Evolutionary conservation across 2,888 invertebrate genomes (phyloP).

Genomic region (Cynaeus angustus): DNA sequence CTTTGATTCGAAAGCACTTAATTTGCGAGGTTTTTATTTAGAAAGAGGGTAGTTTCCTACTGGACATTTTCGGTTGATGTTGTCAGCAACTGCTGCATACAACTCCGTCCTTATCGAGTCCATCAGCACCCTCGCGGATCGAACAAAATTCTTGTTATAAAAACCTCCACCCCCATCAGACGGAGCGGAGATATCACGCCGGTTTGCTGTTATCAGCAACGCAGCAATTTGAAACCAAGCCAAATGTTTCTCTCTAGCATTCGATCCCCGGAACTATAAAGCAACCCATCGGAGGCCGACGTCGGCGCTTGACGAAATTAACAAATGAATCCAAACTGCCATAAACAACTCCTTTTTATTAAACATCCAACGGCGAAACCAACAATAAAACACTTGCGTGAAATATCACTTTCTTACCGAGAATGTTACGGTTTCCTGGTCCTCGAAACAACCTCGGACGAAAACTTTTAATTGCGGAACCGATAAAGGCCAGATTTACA

Average conservation of each 20-base stretch:
- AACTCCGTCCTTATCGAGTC: conserved; percentile 54
- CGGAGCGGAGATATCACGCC: conserved; percentile 59
- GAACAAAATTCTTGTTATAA: conserved; percentile 62
- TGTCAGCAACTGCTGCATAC: conserved; percentile 58
- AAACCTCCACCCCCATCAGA: conserved; percentile 57
- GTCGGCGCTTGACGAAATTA: conserved; percentile 46
- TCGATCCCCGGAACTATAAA: conserved; percentile 38
- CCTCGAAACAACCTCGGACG: conserved; percentile 20
- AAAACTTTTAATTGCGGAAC: conserved; percentile 36
- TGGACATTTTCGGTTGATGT: conserved; percentile 54
- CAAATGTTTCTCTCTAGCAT: conserved; percentile 52
- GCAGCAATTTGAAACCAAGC: conserved; percentile 58
- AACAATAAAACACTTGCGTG: conserved; percentile 41
- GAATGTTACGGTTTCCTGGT: conserved; percentile 25
- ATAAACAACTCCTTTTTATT: conserved; percentile 50
- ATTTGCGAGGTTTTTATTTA: conserved; percentile 38
- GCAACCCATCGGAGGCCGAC: conserved; percentile 34
- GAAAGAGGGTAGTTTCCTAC: conserved; percentile 3
- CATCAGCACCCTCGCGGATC: conserved; percentile 59
- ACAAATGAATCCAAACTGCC: conserved; percentile 51
- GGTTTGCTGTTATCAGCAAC: conserved; percentile 57
- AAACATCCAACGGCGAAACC: conserved; percentile 32
- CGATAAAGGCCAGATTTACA: conserved; percentile 36
- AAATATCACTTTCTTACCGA: conserved; percentile 33
- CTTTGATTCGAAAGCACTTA: conserved; percentile 37